phyloP scores from a whole-genome alignment of 2,888 invertebrate genomes.

The Sylvicola fuscatus region DNA sequence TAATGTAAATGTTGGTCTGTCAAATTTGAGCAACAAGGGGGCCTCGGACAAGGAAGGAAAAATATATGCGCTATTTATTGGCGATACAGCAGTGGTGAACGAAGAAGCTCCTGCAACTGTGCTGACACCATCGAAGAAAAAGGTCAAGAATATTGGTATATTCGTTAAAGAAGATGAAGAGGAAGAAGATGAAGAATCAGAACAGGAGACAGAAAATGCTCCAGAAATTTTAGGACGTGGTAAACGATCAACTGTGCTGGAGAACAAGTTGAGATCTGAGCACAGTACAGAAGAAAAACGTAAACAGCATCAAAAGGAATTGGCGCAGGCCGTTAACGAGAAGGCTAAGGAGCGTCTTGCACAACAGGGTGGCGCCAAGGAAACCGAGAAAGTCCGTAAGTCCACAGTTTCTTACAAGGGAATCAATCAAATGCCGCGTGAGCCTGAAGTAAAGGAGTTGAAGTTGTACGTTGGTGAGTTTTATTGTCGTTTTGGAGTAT shows the following conservation, averaged over 20 bases:
- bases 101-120: slow-evolving; percentile 69
- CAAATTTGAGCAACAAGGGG: slow-evolving; percentile 62
- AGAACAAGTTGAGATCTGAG: slow-evolving; percentile 83
- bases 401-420: slow-evolving; percentile 91
- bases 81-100: slow-evolving; percentile 91
- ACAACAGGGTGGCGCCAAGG: slow-evolving; percentile 66
- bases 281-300: slow-evolving; percentile 94
- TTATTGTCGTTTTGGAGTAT: neutral
- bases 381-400: slow-evolving; percentile 75
- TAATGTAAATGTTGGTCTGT: slow-evolving; percentile 83
- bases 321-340: slow-evolving; percentile 77
- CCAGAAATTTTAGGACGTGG: slow-evolving; percentile 33
- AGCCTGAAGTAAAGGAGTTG: slow-evolving; percentile 77
- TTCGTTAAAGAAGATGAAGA: slow-evolving; percentile 82
- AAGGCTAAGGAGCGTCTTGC: slow-evolving; percentile 83
- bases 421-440: slow-evolving; percentile 79
- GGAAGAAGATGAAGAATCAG: slow-evolving; percentile 59
- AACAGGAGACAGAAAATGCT: slow-evolving; percentile 47
- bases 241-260: slow-evolving; percentile 77
- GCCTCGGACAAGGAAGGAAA: slow-evolving; percentile 74
- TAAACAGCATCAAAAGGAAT: slow-evolving; percentile 87
- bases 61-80: slow-evolving; percentile 80
- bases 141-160: slow-evolving; percentile 86
- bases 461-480: slow-evolving; percentile 86
- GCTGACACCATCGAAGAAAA: slow-evolving; percentile 84